phyloP scores from a whole-genome alignment of 2,113 vertebrate genomes.

The Pyrgilauda ruficollis region DNA sequence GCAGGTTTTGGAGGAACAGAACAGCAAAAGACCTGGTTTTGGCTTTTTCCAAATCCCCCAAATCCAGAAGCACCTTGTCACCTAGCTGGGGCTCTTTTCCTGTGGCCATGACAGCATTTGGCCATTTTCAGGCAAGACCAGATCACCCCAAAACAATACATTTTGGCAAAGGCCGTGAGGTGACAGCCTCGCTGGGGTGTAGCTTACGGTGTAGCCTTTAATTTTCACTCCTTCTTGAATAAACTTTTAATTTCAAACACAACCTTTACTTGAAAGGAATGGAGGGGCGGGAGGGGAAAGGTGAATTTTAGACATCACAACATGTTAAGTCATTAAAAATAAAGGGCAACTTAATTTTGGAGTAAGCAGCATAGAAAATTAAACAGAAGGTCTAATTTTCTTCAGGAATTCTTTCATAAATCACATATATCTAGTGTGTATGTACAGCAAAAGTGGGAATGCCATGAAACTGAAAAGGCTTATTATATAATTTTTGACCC shows the following conservation, averaged over 20 bases:
- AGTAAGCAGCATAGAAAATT: conserved; percentile 17
- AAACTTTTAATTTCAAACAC: background rate
- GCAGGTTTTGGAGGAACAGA: background rate
- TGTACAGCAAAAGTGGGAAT: background rate
- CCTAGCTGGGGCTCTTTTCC: accelerated
- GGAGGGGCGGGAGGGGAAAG: background rate
- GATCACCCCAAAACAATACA: background rate
- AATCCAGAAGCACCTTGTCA: background rate
- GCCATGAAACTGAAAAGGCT: background rate
- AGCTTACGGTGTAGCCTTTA: background rate
- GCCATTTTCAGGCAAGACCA: background rate
- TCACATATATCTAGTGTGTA: background rate
- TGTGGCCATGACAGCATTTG: background rate
- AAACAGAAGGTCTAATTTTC: background rate
- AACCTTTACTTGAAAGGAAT: background rate
- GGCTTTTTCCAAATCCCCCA: background rate
- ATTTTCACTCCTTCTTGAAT: background rate
- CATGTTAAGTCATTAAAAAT: background rate
- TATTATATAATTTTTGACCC: background rate
- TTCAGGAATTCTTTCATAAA: background rate
- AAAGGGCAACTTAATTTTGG: conserved; percentile 1
- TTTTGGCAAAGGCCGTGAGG: background rate
- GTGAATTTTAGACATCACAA: conserved; percentile 1
- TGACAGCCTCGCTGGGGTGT: accelerated
- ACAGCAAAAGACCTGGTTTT: background rate